Conservation (phyloP, 2,888 invertebrate genomes). For the Leistus spinibarbis region DNA sequence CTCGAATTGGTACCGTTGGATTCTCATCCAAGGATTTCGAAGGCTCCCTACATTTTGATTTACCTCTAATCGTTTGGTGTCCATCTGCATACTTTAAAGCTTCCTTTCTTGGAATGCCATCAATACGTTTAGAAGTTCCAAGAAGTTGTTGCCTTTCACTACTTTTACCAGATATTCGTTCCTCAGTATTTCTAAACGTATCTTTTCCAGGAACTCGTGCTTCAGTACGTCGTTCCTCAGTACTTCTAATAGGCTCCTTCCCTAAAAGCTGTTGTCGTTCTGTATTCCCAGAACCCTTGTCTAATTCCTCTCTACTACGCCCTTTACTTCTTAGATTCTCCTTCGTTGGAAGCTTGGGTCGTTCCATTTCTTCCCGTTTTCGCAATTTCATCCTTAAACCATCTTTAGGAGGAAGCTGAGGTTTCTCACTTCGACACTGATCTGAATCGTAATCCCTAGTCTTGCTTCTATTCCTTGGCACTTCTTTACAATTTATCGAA, state of each 20-base stretch:
- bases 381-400: not conserved
- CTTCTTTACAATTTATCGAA: not conserved
- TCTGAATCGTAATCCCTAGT: not conserved
- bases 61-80: constrained; percentile 1
- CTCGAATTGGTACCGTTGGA: not conserved
- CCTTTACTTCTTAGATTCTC: not conserved
- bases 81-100: too few relatives aligned
- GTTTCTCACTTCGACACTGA: not conserved
- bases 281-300: not conserved
- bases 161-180: too few relatives aligned
- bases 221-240: too few relatives aligned
- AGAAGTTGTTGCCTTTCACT: too few relatives aligned
- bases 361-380: constrained; percentile 9
- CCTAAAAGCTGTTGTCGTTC: not conserved
- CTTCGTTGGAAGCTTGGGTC: not conserved
- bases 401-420: not conserved
- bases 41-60: too few relatives aligned
- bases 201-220: not conserved
- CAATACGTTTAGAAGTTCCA: too few relatives aligned
- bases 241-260: not conserved
- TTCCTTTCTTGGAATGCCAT: too few relatives aligned
- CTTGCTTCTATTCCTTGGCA: not conserved
- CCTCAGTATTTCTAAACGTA: not conserved
- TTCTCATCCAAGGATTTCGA: constrained; percentile 8
- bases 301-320: too few relatives aligned